phyloP scores from a whole-genome alignment of 2,797 vertebrate genomes.

The Numenius phaeopus region DNA sequence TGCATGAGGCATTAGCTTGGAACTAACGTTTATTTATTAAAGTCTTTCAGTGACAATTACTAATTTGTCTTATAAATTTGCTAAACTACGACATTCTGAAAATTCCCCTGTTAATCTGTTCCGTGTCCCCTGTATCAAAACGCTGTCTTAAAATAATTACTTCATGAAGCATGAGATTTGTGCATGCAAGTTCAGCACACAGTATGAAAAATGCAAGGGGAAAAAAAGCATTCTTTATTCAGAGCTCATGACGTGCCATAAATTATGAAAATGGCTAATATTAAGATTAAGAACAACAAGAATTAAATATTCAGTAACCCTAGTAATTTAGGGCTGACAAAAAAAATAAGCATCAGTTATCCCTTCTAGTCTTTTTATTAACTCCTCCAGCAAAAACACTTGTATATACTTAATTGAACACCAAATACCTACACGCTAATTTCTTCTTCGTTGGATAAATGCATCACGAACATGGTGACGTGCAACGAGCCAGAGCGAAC shows the following conservation, averaged over 20 bases:
- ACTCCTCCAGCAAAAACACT: background rate
- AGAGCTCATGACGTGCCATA: background rate
- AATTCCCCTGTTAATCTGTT: background rate
- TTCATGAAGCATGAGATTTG: background rate
- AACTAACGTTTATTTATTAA: background rate
- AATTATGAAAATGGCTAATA: background rate
- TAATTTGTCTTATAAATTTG: background rate
- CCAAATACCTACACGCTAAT: conserved; percentile 86
- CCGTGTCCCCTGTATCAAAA: background rate
- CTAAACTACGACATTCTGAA: background rate
- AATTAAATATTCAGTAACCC: background rate
- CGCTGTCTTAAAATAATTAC: background rate
- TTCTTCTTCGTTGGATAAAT: conserved; percentile 89
- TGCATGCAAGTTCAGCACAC: background rate
- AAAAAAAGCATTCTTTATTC: background rate
- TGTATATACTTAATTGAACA: background rate
- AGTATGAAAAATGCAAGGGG: background rate
- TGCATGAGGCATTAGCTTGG: background rate
- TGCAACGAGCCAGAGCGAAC: conserved; percentile 87
- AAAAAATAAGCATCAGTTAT: background rate
- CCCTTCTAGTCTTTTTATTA: background rate
- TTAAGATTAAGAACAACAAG: background rate
- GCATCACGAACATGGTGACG: conserved; percentile 91
- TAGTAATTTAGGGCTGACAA: background rate
- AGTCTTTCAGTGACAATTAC: background rate